Evolutionary conservation across 2,113 vertebrate genomes (phyloP).

Genomic region (Fulmarus glacialis): DNA sequence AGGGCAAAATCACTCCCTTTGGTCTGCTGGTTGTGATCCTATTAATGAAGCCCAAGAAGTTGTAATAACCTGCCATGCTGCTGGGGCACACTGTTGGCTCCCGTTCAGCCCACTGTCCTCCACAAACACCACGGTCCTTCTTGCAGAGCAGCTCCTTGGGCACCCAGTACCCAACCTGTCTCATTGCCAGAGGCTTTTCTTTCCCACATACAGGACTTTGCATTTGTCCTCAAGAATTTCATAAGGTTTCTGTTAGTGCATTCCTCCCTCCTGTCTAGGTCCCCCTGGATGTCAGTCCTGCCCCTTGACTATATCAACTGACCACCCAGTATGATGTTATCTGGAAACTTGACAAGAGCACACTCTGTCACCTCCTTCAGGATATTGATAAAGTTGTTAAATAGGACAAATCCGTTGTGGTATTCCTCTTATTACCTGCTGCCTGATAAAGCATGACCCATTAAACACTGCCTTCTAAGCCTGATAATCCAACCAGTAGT

Average conservation of each 20-base stretch:
- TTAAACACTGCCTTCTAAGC: neutral
- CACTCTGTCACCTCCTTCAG: neutral
- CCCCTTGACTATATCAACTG: neutral
- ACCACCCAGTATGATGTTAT: neutral
- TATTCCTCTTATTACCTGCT: neutral
- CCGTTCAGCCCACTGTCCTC: neutral
- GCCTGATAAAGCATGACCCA: neutral
- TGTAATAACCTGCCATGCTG: neutral
- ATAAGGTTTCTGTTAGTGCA: neutral
- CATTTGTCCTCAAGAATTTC: neutral
- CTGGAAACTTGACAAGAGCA: neutral
- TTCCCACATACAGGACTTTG: neutral
- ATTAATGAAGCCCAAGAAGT: neutral
- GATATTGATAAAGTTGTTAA: neutral
- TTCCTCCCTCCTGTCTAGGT: neutral
- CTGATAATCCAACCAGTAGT: neutral
- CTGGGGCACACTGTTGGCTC: neutral
- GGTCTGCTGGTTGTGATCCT: neutral
- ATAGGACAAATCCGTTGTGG: neutral
- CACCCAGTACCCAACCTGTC: neutral
- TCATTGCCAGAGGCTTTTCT: neutral
- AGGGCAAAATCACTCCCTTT: neutral
- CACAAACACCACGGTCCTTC: neutral
- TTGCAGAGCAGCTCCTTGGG: neutral
- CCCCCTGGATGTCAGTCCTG: neutral